Percentiles rank a stretch among this genome's conserved stretches.
Evolutionary conservation across 2,113 vertebrate species (phyloP).

Genomic region (Hippoglossus stenolepis): DNA sequence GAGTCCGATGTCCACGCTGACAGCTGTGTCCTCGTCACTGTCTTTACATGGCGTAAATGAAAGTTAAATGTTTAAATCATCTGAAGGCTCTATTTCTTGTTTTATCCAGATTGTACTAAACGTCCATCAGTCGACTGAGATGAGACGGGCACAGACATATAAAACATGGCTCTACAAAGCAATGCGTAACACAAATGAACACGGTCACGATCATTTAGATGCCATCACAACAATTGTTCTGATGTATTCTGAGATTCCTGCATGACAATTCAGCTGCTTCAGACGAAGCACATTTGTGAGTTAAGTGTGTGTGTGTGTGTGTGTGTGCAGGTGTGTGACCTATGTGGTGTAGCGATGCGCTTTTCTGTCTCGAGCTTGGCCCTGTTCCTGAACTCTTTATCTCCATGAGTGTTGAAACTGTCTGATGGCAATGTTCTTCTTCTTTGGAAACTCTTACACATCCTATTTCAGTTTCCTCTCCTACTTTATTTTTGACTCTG

Average conservation of each 20-base stretch:
- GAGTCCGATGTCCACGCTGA: neutral
- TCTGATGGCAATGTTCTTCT: conserved; percentile 76
- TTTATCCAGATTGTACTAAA: neutral
- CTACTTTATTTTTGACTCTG: conserved; percentile 63
- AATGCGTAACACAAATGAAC: no score
- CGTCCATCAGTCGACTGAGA: neutral
- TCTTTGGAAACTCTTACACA: conserved; percentile 86
- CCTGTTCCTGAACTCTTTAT: conserved; percentile 82
- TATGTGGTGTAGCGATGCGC: conserved; percentile 60
- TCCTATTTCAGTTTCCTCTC: conserved; percentile 86
- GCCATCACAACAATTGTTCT: neutral
- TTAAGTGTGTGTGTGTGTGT: conserved; percentile 35
- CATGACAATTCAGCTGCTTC: conserved; percentile 40
- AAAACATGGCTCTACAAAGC: neutral
- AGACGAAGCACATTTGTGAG: conserved; percentile 40
- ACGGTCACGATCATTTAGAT: no score
- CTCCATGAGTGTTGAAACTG: conserved; percentile 84
- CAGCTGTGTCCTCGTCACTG: conserved; percentile 10
- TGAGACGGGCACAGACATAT: neutral
- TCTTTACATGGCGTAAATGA: neutral
- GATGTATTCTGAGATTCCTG: neutral
- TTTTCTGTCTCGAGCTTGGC: conserved; percentile 56
- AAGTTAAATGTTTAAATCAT: conserved; percentile 26
- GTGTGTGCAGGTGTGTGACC: conserved; percentile 67
- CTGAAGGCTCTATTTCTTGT: no score